These are phyloP conservation scores for Tokudaia tokunoshimensis DNA, from an alignment of 2,797 vertebrate genomes.

Conservation along the genomic window DNA sequence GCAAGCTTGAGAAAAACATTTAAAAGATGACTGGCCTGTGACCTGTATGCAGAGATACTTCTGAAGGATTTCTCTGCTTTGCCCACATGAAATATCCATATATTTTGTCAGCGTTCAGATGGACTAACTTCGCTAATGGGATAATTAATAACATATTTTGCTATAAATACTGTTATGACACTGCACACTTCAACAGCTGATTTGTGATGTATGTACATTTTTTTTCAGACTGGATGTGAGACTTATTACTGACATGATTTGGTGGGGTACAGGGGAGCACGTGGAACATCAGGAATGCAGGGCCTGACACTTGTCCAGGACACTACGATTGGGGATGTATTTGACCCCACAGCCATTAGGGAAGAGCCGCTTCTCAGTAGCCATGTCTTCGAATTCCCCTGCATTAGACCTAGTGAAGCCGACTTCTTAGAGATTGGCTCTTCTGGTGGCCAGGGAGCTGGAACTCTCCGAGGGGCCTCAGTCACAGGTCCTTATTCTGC, in stretches of 20 bases:
- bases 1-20: background rate
- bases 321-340: background rate
- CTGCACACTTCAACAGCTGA: background rate
- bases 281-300: background rate
- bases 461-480: background rate
- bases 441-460: background rate
- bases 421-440: background rate
- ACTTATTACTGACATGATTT: background rate
- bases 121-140: background rate
- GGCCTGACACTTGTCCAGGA: background rate
- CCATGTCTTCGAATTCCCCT: background rate
- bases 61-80: background rate
- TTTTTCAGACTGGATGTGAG: background rate
- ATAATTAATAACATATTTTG: background rate
- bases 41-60: background rate
- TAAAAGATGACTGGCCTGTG: background rate
- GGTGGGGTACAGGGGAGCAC: background rate
- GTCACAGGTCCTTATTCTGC: background rate
- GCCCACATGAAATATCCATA: background rate
- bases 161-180: background rate
- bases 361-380: background rate
- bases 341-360: background rate
- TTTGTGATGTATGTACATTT: background rate
- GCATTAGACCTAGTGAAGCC: background rate
- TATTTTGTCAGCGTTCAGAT: background rate